Conservation (phyloP, 2,113 vertebrate species). For the Callipepla californica region DNA sequence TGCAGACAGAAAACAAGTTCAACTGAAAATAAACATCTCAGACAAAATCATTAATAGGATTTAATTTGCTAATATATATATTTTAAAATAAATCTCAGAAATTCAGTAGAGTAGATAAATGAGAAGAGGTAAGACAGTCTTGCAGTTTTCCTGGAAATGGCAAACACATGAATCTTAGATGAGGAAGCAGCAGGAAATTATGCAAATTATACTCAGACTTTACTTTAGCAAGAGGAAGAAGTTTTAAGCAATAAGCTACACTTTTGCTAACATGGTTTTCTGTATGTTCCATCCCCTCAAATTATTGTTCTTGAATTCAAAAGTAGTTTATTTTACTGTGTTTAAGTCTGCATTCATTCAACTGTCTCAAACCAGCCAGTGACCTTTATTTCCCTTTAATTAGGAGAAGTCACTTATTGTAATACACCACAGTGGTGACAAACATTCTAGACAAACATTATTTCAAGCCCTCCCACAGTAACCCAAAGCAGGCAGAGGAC, state of each 20-base stretch:
- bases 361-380: not conserved
- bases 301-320: not conserved
- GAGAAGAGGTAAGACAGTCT: not conserved
- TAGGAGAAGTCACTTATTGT: not conserved
- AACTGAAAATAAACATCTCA: not conserved
- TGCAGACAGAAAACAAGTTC: not conserved
- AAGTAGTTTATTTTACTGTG: not conserved
- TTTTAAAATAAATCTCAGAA: not conserved
- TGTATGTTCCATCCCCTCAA: not conserved
- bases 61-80: not conserved
- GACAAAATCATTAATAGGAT: not conserved
- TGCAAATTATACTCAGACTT: not conserved
- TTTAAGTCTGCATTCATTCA: not conserved
- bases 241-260: not conserved
- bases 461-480: not conserved
- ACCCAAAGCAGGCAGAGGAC: not conserved
- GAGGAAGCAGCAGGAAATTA: not conserved
- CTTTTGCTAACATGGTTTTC: not conserved
- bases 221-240: not conserved
- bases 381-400: not conserved
- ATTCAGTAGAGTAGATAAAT: not conserved
- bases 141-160: not conserved
- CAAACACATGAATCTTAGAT: not conserved
- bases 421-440: not conserved
- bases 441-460: not conserved